Evolutionary conservation across 2,113 vertebrate genomes (phyloP).

Genomic region (Actenoides lindsayi): DNA sequence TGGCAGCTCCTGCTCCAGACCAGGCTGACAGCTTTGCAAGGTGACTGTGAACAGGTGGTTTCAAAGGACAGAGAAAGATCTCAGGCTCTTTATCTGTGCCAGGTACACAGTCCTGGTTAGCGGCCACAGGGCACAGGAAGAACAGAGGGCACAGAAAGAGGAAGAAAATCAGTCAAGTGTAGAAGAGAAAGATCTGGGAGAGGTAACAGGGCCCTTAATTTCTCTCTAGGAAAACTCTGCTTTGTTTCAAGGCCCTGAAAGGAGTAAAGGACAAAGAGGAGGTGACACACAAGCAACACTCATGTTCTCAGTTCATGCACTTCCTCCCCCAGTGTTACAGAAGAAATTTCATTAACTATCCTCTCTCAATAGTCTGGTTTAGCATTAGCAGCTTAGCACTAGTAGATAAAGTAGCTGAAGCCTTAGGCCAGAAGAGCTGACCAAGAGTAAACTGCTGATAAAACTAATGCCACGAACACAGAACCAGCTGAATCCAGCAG

Average conservation of each 20-base stretch:
- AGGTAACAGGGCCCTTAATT: background rate
- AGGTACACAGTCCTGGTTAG: background rate
- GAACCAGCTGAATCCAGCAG: background rate
- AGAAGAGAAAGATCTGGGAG: background rate
- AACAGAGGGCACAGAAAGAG: background rate
- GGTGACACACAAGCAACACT: background rate
- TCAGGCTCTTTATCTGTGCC: background rate
- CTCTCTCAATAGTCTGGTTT: rapidly evolving
- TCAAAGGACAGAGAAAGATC: background rate
- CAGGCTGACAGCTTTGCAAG: background rate
- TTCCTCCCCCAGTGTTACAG: background rate
- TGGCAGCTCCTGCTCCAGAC: background rate
- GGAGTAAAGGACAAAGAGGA: background rate
- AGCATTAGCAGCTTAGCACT: background rate
- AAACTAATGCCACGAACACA: background rate
- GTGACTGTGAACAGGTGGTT: conserved; percentile 4
- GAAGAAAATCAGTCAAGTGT: background rate
- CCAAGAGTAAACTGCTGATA: background rate
- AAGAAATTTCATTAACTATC: background rate
- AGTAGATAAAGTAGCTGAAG: background rate
- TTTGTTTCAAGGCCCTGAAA: background rate
- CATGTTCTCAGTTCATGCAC: background rate
- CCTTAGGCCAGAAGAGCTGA: background rate
- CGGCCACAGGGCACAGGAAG: background rate
- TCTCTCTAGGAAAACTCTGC: background rate